phyloP scores from a whole-genome alignment of 2,113 vertebrate species.

The Tragelaphus strepsiceros region DNA sequence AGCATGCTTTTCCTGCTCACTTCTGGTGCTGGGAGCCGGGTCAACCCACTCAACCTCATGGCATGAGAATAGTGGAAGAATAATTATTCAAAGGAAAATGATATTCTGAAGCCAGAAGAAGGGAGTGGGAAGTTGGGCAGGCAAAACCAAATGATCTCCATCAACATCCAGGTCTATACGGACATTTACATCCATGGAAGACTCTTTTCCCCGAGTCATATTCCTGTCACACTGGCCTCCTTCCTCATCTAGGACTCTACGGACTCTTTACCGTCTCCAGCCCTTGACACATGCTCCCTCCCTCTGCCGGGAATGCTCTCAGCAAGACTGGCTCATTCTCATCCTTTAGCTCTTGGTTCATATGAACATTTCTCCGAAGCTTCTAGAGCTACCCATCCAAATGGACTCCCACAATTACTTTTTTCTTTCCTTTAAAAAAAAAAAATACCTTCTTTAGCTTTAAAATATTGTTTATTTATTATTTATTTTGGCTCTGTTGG shows the following conservation, averaged over 20 bases:
- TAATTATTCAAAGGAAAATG: not conserved
- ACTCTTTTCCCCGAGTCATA: not conserved
- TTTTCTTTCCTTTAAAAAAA: not conserved
- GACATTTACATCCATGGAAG: not conserved
- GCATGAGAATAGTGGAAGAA: not conserved
- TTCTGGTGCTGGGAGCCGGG: not conserved
- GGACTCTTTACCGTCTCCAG: not conserved
- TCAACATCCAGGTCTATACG: not conserved
- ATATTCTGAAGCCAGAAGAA: not conserved
- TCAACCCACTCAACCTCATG: not conserved
- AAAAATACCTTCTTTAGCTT: not conserved
- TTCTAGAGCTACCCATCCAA: not conserved
- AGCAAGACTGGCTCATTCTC: not conserved
- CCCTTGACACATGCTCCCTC: fast-evolving
- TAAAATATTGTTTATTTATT: not conserved
- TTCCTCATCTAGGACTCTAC: not conserved
- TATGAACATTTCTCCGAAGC: not conserved
- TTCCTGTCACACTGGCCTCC: too few relatives aligned
- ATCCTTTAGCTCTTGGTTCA: not conserved
- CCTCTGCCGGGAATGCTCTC: not conserved
- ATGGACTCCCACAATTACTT: not conserved
- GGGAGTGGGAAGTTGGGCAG: too few relatives aligned
- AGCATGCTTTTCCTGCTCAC: not conserved
- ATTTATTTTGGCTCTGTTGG: not conserved
- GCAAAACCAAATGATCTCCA: not conserved